These are phyloP conservation scores for Scolopax bukidnonensis DNA, from an alignment of 2,797 vertebrate species.

Conservation along the genomic window DNA sequence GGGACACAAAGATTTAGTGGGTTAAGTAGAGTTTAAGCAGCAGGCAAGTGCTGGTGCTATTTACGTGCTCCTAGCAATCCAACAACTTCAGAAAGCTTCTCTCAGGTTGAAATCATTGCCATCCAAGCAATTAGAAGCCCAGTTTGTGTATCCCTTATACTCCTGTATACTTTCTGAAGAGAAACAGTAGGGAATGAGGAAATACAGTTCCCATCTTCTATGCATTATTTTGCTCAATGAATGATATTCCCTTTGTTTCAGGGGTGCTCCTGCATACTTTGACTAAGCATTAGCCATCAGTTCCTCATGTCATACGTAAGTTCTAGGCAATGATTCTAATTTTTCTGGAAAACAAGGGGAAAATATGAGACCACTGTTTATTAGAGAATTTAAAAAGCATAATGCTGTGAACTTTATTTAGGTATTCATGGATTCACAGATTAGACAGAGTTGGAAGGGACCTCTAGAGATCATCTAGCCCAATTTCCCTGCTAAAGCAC, in stretches of 20 bases:
- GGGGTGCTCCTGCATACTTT: not conserved
- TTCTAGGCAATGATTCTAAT: not conserved
- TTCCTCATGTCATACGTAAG: not conserved
- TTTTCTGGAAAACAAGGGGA: not conserved
- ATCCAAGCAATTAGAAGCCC: not conserved
- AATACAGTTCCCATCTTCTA: not conserved
- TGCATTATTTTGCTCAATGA: not conserved
- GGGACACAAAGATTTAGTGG: not conserved
- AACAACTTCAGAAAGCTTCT: not conserved
- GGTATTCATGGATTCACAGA: not conserved
- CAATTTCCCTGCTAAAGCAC: too few species aligned
- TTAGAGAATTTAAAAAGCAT: not conserved
- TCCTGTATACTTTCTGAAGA: not conserved
- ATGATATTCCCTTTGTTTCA: not conserved
- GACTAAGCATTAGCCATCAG: not conserved
- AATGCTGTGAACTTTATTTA: not conserved
- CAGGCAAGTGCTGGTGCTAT: not conserved
- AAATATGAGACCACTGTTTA: not conserved
- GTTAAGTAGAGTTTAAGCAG: not conserved
- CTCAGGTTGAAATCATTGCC: not conserved
- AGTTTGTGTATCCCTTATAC: not conserved
- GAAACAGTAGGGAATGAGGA: not conserved
- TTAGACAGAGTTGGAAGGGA: too few species aligned
- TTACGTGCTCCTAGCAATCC: not conserved
- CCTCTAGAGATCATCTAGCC: too few species aligned